Conservation (phyloP, 2,797 vertebrate genomes). For the Coregonus suidteri region DNA sequence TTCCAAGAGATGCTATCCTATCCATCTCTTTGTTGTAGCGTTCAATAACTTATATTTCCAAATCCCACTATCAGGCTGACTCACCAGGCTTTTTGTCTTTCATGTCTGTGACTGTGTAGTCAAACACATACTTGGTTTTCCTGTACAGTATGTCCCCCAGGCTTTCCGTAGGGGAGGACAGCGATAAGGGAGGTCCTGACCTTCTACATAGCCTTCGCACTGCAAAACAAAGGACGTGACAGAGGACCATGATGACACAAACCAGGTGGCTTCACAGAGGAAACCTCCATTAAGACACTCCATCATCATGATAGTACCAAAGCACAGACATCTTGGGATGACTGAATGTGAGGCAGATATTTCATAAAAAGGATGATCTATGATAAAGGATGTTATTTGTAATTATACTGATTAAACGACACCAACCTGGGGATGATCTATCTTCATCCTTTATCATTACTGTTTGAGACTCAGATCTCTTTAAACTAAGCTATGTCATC, state of each 20-base stretch:
- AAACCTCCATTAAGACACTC: background rate
- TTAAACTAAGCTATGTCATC: background rate
- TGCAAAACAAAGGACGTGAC: slow-evolving; percentile 10
- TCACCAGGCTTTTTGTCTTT: slow-evolving; percentile 34
- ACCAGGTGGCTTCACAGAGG: background rate
- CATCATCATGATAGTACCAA: background rate
- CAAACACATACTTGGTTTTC: slow-evolving; percentile 16
- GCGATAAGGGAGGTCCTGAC: slow-evolving; percentile 2
- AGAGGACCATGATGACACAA: slow-evolving; percentile 13
- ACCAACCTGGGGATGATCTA: background rate
- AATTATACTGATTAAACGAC: slow-evolving; percentile 6
- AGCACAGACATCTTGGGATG: background rate
- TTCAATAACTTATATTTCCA: background rate
- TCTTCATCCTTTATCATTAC: slow-evolving; percentile 5
- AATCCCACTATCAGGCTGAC: slow-evolving; percentile 43
- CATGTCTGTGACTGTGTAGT: slow-evolving; percentile 28
- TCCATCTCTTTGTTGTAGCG: background rate
- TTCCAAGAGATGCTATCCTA: background rate
- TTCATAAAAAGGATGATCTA: slow-evolving; percentile 17
- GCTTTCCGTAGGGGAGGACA: slow-evolving; percentile 21
- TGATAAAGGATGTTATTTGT: background rate
- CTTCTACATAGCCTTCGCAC: background rate
- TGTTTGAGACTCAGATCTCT: background rate
- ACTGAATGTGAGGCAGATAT: background rate
- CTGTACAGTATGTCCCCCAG: slow-evolving; percentile 26